These are phyloP conservation scores for Drosophila equinoxialis DNA, from an alignment of 1,140 invertebrate species.

Conservation along the genomic window DNA sequence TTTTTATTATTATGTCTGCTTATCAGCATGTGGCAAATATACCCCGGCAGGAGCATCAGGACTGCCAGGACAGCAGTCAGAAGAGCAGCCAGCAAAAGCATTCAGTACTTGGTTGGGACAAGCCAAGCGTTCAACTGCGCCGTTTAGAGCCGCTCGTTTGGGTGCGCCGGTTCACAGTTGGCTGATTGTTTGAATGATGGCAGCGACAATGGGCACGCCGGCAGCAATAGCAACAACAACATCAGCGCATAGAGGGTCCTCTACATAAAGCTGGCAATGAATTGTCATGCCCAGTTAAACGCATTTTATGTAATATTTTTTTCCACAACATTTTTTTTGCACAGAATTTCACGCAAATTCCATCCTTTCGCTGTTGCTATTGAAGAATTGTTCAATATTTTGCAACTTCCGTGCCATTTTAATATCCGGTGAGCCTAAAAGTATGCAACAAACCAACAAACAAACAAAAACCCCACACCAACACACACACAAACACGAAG, in stretches of 20 bases:
- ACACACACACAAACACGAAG: not conserved
- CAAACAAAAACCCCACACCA: not conserved
- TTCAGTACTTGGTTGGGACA: conserved; percentile 32
- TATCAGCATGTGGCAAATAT: conserved; percentile 81
- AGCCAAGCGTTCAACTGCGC: conserved; percentile 76
- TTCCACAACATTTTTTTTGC: not conserved
- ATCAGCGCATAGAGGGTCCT: not conserved
- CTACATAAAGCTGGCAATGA: conserved; percentile 68
- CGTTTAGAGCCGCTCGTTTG: conserved; percentile 76
- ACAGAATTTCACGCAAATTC: not conserved
- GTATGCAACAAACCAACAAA: conserved; percentile 34
- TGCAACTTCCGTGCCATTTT: conserved; percentile 53
- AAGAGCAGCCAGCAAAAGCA: conserved; percentile 19
- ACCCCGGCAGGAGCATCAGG: conserved; percentile 44
- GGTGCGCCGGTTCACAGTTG: conserved; percentile 72
- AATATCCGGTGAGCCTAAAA: conserved; percentile 61
- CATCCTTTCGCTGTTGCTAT: not conserved
- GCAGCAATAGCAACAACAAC: conserved; percentile 1
- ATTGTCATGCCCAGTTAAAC: conserved; percentile 72
- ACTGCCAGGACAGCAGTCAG: conserved; percentile 32
- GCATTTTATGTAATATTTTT: conserved; percentile 9
- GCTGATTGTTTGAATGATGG: conserved; percentile 80
- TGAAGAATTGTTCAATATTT: conserved; percentile 68
- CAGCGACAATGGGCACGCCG: conserved; percentile 48
- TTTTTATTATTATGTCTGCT: conserved; percentile 81